Percentiles rank a stretch among this genome's conserved stretches.
Evolutionary conservation across 1,140 invertebrate species (phyloP).

Genomic region (Pristionchus pacificus): DNA sequence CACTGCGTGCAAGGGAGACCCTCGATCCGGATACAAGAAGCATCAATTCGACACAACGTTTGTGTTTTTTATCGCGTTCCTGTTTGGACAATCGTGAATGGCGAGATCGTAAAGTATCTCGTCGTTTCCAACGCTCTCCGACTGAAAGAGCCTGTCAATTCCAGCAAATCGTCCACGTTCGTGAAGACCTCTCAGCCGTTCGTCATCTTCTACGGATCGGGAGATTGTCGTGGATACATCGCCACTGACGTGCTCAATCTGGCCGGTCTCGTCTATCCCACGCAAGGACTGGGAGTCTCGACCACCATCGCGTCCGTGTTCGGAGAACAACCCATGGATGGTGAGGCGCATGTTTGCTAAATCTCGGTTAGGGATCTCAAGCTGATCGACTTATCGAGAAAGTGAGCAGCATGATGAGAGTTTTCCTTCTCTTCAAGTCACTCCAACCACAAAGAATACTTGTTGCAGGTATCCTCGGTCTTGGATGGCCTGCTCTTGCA

Average conservation of each 20-base stretch:
- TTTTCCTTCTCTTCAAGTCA: no score
- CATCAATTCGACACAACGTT: not conserved
- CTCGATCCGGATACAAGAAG: not conserved
- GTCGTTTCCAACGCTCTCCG: no score
- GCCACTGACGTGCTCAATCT: slow-evolving; percentile 17
- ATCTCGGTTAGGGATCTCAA: no score
- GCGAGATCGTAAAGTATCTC: no score
- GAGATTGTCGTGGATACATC: slow-evolving; percentile 22
- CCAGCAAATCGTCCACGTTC: not conserved
- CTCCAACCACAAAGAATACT: no score
- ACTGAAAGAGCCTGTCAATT: no score
- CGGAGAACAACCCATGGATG: slow-evolving; percentile 29
- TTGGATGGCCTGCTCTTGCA: no score
- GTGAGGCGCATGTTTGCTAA: no score
- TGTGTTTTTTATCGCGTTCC: not conserved
- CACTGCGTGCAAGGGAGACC: slow-evolving; percentile 9
- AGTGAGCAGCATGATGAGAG: no score
- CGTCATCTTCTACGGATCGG: slow-evolving; percentile 31
- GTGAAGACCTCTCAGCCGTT: not conserved
- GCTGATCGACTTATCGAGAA: no score
- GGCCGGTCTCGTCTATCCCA: slow-evolving; percentile 13
- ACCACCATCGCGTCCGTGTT: slow-evolving; percentile 21
- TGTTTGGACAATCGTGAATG: no score
- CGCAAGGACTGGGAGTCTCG: slow-evolving; percentile 21
- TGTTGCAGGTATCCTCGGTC: no score